A percentile compares a stretch with the other conserved stretches of the same genome.
phyloP scores from a whole-genome alignment of 2,888 invertebrate species.

The Sthenelais limicola region DNA sequence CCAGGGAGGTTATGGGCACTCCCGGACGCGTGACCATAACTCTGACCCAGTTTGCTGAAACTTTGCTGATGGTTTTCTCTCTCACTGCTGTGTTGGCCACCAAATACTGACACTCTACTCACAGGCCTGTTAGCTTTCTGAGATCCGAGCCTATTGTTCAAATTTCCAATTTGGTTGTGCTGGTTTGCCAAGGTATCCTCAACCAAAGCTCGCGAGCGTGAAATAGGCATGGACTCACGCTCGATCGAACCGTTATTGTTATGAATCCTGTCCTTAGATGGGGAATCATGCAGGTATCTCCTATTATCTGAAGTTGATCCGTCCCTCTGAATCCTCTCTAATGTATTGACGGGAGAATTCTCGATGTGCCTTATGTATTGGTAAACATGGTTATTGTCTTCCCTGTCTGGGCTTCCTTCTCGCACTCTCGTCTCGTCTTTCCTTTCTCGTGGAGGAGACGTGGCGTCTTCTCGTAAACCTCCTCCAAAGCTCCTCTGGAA shows the following conservation, averaged over 20 bases:
- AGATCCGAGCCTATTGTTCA: background rate
- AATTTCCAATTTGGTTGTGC: constrained; percentile 24
- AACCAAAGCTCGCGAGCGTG: constrained; percentile 16
- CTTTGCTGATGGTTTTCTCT: too few relatives aligned
- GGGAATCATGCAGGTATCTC: background rate
- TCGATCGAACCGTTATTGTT: constrained; percentile 35
- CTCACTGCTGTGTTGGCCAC: constrained; percentile 5
- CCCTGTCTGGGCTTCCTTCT: constrained; percentile 26
- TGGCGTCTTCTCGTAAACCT: background rate
- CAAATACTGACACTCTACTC: background rate
- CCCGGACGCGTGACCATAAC: constrained; percentile 40
- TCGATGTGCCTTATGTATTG: constrained; percentile 31
- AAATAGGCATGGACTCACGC: constrained; percentile 15
- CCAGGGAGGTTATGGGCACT: background rate
- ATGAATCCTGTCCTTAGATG: background rate
- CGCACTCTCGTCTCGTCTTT: background rate
- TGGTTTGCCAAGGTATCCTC: constrained; percentile 28
- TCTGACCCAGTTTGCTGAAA: constrained; percentile 45
- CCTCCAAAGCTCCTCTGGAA: constrained; percentile 9
- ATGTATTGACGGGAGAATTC: background rate
- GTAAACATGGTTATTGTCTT: constrained; percentile 24
- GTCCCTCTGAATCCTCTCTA: background rate
- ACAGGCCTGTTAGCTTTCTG: background rate
- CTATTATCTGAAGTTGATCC: background rate
- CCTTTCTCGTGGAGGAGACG: background rate